Evolutionary conservation across 2,888 invertebrate genomes (phyloP).

Genomic region (Frankliniella fusca): DNA sequence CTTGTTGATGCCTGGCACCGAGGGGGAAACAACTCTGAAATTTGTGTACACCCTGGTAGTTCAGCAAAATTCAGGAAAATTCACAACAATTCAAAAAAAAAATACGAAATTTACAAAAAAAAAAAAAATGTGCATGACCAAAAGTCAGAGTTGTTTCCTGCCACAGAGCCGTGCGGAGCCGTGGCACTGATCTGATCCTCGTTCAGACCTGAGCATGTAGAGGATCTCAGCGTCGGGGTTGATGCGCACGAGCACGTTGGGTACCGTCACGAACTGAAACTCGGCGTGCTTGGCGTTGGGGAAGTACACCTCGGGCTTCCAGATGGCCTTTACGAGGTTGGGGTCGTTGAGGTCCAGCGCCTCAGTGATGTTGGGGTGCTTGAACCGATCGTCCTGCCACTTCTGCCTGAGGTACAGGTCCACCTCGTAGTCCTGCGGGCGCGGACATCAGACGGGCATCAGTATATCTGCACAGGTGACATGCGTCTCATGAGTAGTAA

Average conservation of each 20-base stretch:
- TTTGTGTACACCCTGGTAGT: no score
- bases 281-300: constrained; percentile 52
- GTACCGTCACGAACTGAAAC: constrained; percentile 52
- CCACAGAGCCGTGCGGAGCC: no score
- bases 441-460: not conserved
- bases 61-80: no score
- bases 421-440: constrained; percentile 50
- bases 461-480: not conserved
- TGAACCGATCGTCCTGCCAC: constrained; percentile 50
- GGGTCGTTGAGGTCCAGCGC: constrained; percentile 50
- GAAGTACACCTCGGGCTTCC: constrained; percentile 51
- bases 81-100: no score
- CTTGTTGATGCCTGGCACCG: no score
- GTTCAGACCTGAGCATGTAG: constrained; percentile 49
- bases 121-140: no score
- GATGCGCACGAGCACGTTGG: constrained; percentile 51
- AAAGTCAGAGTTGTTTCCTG: no score
- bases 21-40: no score
- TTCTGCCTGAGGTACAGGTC: constrained; percentile 51
- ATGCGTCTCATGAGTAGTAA: not conserved
- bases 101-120: no score
- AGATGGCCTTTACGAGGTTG: constrained; percentile 50
- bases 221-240: constrained; percentile 50
- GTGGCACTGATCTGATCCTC: no score
- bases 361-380: constrained; percentile 47